A percentile compares a stretch with the other conserved stretches of the same genome.
phyloP scores from a whole-genome alignment of 2,113 vertebrate genomes.

The Rhabdomys dilectus region DNA sequence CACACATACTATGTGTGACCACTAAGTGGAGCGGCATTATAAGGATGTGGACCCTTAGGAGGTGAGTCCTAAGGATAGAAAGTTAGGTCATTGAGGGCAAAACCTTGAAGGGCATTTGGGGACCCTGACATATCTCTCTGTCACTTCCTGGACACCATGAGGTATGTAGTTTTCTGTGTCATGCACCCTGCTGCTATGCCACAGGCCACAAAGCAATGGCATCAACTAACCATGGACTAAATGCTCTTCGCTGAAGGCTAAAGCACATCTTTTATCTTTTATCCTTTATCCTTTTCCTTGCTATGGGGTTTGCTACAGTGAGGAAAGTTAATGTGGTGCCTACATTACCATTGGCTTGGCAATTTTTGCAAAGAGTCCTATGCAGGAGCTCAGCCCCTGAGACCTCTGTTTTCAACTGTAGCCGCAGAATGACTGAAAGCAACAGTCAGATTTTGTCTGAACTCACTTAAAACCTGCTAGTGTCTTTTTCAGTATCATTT shows the following conservation, averaged over 20 bases:
- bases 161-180: not conserved
- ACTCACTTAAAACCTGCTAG: not conserved
- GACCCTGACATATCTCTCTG: not conserved
- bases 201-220: not conserved
- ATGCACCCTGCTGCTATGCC: not conserved
- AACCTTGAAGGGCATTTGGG: not conserved
- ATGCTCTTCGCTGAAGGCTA: not conserved
- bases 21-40: not conserved
- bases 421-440: not conserved
- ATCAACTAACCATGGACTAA: not conserved
- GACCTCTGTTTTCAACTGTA: not conserved
- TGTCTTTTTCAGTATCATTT: not conserved
- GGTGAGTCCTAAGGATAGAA: not conserved
- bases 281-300: not conserved
- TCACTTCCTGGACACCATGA: not conserved
- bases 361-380: not conserved
- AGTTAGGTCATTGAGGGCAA: not conserved
- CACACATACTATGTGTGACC: not conserved
- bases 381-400: not conserved
- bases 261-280: not conserved
- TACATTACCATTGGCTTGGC: not conserved
- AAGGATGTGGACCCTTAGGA: no score
- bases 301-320: no score
- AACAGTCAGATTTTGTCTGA: not conserved
- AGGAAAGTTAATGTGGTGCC: accelerated